Percentiles rank a stretch among this genome's conserved stretches.
Evolutionary conservation across 1,140 invertebrate species (phyloP).

Genomic region (Cotesia glomerata): DNA sequence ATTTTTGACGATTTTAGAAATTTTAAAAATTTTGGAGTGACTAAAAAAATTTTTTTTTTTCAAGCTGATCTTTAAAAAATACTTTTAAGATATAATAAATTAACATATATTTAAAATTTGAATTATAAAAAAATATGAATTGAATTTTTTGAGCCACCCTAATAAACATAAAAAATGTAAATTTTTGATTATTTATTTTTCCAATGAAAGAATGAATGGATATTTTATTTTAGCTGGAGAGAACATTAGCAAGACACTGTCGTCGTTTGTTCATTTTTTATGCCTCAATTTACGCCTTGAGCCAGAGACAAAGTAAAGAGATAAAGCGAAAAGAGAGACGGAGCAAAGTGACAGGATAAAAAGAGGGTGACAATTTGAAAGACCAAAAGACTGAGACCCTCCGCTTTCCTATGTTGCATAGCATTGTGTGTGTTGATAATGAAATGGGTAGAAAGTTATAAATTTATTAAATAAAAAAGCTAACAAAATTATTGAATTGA

Average conservation of each 20-base stretch:
- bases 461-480: too few species aligned
- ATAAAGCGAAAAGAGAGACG: conserved; percentile 8
- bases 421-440: neutral
- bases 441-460: neutral
- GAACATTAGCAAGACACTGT: conserved; percentile 44
- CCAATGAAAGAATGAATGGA: conserved; percentile 32
- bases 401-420: too few species aligned
- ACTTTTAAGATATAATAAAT: too few species aligned
- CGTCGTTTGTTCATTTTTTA: conserved; percentile 47
- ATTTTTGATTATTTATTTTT: neutral
- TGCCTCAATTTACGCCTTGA: conserved; percentile 47
- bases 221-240: conserved; percentile 44
- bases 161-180: neutral
- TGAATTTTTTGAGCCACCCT: too few species aligned
- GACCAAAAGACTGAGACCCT: neutral
- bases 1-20: too few species aligned
- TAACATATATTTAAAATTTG: too few species aligned
- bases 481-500: too few species aligned
- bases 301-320: conserved; percentile 21
- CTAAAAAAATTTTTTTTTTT: too few species aligned
- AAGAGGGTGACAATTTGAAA: conserved; percentile 22
- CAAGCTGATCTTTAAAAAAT: too few species aligned
- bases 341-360: conserved; percentile 43
- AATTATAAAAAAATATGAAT: too few species aligned
- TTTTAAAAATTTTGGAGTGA: too few species aligned